Evolutionary conservation across 2,113 vertebrate species (phyloP).

Genomic region (Sprattus sprattus): DNA sequence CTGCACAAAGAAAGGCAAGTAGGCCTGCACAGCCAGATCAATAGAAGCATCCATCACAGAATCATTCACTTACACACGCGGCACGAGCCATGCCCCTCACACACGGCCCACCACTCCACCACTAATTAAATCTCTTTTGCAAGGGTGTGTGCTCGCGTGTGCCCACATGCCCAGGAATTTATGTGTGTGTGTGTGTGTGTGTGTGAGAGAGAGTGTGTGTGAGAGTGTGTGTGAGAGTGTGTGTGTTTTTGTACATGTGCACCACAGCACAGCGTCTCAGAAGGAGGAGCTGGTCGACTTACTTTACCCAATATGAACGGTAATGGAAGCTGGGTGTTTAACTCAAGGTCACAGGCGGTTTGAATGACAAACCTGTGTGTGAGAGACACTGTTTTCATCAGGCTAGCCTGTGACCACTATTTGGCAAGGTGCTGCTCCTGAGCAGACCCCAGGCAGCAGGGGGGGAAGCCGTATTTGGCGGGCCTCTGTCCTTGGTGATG

Average conservation of each 20-base stretch:
- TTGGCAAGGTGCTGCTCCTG: slow-evolving; percentile 9
- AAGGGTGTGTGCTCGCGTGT: neutral
- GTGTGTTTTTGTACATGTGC: neutral
- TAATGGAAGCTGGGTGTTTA: neutral
- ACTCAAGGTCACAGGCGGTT: slow-evolving; percentile 30
- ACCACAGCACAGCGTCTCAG: neutral
- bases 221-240: neutral
- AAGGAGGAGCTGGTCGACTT: neutral
- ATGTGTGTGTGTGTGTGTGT: neutral
- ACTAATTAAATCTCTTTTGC: slow-evolving; percentile 42
- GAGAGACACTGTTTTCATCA: neutral
- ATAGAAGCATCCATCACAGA: slow-evolving; percentile 3
- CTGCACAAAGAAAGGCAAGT: neutral
- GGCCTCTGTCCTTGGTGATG: slow-evolving; percentile 34
- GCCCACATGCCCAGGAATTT: neutral
- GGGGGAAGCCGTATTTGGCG: slow-evolving; percentile 4
- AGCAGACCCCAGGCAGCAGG: neutral
- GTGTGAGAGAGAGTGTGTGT: neutral
- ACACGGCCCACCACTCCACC: slow-evolving; percentile 16
- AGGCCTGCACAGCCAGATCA: neutral
- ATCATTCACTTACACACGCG: slow-evolving; percentile 10
- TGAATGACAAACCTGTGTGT: slow-evolving; percentile 22
- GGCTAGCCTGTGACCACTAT: neutral
- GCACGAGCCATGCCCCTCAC: neutral
- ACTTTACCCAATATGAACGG: neutral